These are phyloP conservation scores for Cepphus grylle DNA, from an alignment of 2,113 vertebrate species.

Conservation along the genomic window DNA sequence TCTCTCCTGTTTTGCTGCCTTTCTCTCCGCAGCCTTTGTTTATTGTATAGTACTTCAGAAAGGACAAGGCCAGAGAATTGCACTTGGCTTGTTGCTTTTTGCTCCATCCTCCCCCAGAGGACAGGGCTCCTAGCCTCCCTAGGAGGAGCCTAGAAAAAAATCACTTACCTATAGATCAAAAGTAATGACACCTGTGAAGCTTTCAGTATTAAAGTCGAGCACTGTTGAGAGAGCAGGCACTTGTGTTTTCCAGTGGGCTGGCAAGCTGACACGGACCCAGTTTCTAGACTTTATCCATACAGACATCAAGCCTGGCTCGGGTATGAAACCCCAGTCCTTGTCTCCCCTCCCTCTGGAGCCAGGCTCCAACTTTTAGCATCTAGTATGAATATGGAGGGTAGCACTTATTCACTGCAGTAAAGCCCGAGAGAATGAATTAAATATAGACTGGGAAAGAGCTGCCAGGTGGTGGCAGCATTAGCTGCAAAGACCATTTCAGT, in stretches of 20 bases:
- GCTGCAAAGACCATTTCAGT: background rate
- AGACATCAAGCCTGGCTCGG: background rate
- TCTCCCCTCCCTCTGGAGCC: background rate
- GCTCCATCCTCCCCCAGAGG: background rate
- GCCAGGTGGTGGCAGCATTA: constrained; percentile 35
- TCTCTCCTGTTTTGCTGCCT: background rate
- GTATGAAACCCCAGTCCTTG: background rate
- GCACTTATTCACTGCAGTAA: accelerated
- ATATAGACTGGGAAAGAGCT: background rate
- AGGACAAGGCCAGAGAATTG: background rate
- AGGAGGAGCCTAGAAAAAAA: background rate
- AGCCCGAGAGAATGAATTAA: background rate
- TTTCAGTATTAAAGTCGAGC: background rate
- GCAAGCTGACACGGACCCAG: background rate
- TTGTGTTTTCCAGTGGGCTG: background rate
- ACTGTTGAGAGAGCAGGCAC: background rate
- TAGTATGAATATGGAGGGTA: accelerated
- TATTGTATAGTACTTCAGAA: background rate
- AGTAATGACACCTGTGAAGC: background rate
- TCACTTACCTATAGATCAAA: background rate
- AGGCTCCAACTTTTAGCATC: background rate
- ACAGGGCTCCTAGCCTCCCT: background rate
- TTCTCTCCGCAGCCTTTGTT: background rate
- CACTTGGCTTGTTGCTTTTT: background rate
- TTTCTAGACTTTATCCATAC: background rate